A percentile compares a stretch with the other conserved stretches of the same genome.
These are phyloP conservation scores for Pardosa pseudoannulata DNA, from an alignment of 2,888 invertebrate genomes.

Conservation along the genomic window DNA sequence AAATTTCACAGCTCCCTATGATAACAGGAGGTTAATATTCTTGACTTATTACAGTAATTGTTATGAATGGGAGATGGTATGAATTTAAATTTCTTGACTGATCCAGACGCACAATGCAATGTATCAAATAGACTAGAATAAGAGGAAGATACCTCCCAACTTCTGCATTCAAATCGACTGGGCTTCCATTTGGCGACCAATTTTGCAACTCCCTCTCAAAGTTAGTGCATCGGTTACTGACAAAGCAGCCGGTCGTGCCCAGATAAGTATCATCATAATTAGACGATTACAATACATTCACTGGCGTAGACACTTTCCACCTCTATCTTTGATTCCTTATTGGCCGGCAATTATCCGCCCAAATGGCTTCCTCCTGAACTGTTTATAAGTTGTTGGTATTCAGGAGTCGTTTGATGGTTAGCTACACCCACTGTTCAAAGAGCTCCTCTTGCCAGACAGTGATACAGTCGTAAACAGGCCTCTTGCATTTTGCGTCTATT, in stretches of 20 bases:
- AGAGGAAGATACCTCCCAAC: background rate
- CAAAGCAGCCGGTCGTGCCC: background rate
- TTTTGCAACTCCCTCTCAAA: slow-evolving; percentile 1
- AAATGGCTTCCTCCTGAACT: slow-evolving; percentile 7
- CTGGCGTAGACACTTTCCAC: background rate
- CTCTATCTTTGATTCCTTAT: slow-evolving; percentile 8
- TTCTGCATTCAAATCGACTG: background rate
- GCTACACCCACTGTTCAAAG: slow-evolving; percentile 19
- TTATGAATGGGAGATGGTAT: too few relatives aligned
- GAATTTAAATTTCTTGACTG: too few relatives aligned
- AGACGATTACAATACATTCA: slow-evolving; percentile 34
- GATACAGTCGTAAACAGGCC: too few relatives aligned
- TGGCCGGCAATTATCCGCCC: slow-evolving; percentile 36
- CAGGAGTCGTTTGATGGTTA: background rate
- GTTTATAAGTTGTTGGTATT: slow-evolving; percentile 18
- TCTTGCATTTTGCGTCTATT: too few relatives aligned
- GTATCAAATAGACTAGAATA: background rate
- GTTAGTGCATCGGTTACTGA: background rate
- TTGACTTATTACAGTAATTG: too few relatives aligned
- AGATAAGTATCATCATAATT: slow-evolving; percentile 37
- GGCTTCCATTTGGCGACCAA: background rate
- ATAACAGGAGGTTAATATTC: too few relatives aligned
- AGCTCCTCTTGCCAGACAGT: background rate
- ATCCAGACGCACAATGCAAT: background rate
- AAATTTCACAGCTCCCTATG: too few relatives aligned